A percentile compares a stretch with the other conserved stretches of the same genome.
Evolutionary conservation across 2,888 invertebrate genomes (phyloP).

Genomic region (Nemapogon koenigi): DNA sequence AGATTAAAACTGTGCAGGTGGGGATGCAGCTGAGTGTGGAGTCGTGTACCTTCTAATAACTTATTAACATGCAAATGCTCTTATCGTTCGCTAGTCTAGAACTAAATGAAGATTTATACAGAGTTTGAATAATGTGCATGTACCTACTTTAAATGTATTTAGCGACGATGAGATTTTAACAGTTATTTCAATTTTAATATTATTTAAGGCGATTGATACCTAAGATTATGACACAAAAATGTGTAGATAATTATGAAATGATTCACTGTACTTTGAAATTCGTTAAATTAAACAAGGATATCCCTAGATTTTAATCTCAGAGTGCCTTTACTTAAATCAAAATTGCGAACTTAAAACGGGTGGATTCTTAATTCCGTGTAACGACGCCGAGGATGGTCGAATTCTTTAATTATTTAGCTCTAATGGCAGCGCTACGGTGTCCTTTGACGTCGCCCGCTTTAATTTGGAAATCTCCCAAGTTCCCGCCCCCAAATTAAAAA

Average conservation of each 20-base stretch:
- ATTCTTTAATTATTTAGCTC: constrained; percentile 65
- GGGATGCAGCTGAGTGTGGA: constrained; percentile 7
- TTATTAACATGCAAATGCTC: constrained; percentile 9
- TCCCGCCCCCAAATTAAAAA: constrained; percentile 54
- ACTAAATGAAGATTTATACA: constrained; percentile 9
- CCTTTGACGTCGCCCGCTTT: constrained; percentile 60
- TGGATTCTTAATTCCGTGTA: constrained; percentile 52
- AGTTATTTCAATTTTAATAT: too few relatives aligned
- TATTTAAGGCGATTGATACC: too few relatives aligned
- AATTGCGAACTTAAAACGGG: constrained; percentile 39
- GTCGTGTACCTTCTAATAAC: constrained; percentile 8
- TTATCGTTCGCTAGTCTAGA: constrained; percentile 8
- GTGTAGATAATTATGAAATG: too few relatives aligned
- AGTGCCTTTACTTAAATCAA: constrained; percentile 31
- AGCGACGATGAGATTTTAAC: too few relatives aligned
- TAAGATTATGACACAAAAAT: too few relatives aligned
- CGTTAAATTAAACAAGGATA: constrained; percentile 3
- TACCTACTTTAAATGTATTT: too few relatives aligned
- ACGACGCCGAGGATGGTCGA: constrained; percentile 55
- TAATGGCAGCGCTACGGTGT: constrained; percentile 53
- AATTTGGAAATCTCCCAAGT: constrained; percentile 53
- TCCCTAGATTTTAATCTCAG: constrained; percentile 7
- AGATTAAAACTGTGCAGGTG: constrained; percentile 15
- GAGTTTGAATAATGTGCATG: too few relatives aligned
- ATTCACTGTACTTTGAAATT: too few relatives aligned